These are phyloP conservation scores for Suncus etruscus DNA, from an alignment of 2,113 vertebrate species.

Conservation along the genomic window DNA sequence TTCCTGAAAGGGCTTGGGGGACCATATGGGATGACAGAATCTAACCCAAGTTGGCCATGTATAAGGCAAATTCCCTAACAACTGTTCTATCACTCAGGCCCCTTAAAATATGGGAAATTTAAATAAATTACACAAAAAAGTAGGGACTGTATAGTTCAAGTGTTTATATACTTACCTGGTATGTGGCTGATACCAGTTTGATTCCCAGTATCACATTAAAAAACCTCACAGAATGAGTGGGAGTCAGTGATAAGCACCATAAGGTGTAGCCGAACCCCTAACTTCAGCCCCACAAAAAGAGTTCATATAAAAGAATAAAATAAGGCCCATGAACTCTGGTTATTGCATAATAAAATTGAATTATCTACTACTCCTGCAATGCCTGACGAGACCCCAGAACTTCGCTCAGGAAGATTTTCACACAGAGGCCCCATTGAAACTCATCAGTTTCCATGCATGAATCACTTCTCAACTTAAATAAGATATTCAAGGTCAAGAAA, in stretches of 20 bases:
- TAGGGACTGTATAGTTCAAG: too few species aligned
- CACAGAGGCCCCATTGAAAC: background rate
- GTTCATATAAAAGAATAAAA: background rate
- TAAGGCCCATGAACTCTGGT: background rate
- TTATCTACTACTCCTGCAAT: background rate
- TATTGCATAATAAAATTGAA: background rate
- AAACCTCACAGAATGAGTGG: too few species aligned
- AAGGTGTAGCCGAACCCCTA: too few species aligned
- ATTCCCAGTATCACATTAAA: too few species aligned
- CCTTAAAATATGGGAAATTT: background rate
- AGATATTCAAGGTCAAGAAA: conserved; percentile 26
- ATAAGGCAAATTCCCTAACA: too few species aligned
- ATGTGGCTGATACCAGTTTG: too few species aligned
- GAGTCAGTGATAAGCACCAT: too few species aligned
- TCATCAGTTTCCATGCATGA: background rate
- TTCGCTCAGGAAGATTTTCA: background rate
- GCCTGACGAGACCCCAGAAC: background rate
- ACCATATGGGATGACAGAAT: too few species aligned
- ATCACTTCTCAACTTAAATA: background rate
- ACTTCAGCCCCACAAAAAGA: background rate
- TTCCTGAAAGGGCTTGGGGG: too few species aligned
- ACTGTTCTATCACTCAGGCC: too few species aligned
- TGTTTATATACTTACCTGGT: too few species aligned
- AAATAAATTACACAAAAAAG: background rate
- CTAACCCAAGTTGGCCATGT: too few species aligned